Conservation (phyloP, 2,888 invertebrate species). For the Andrena hattorfiana region DNA sequence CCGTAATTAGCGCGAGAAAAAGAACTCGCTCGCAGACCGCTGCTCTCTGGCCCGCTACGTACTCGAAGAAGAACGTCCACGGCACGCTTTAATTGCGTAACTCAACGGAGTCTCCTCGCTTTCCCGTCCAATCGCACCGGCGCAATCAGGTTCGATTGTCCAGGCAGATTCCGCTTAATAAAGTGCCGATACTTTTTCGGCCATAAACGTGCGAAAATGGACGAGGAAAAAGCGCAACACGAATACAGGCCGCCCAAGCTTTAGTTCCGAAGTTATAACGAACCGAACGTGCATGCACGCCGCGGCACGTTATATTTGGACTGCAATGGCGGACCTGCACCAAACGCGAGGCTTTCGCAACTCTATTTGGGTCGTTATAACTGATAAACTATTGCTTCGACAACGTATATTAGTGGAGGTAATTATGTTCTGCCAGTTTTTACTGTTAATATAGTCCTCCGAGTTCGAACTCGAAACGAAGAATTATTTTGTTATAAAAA, state of each 20-base stretch:
- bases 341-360: too few species aligned
- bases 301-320: not conserved
- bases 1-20: conserved; percentile 22
- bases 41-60: not conserved
- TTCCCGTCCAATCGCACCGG: not conserved
- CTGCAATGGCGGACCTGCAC: not conserved
- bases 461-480: too few species aligned
- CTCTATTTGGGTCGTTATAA: too few species aligned
- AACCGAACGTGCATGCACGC: not conserved
- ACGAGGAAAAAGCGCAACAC: not conserved
- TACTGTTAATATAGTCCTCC: too few species aligned
- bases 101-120: conserved; percentile 9
- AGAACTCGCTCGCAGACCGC: conserved; percentile 25
- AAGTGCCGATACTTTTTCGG: not conserved
- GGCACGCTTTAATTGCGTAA: conserved; percentile 37
- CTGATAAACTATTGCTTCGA: too few species aligned
- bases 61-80: conserved; percentile 28
- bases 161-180: not conserved
- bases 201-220: not conserved
- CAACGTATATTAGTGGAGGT: too few species aligned
- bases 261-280: not conserved
- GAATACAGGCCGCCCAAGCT: not conserved
- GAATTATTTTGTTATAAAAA: too few species aligned
- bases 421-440: too few species aligned
- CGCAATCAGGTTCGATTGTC: not conserved